phyloP scores from a whole-genome alignment of 2,797 vertebrate species.

The Danio albolineatus region DNA sequence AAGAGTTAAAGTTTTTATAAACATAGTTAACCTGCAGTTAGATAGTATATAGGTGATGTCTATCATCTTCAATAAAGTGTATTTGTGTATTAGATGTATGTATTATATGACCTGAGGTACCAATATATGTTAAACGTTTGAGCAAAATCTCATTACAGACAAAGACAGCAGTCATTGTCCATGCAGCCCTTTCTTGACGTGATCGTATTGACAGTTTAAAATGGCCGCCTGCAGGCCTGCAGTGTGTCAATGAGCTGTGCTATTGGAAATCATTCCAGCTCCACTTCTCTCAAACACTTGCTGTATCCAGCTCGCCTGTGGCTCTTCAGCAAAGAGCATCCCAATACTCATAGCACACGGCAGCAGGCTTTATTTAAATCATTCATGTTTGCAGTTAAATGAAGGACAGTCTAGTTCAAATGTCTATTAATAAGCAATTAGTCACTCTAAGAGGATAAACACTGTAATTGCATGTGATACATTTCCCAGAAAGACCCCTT shows the following conservation, averaged over 20 bases:
- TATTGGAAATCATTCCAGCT: conserved; percentile 76
- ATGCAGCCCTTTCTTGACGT: conserved; percentile 44
- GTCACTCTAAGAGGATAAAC: neutral
- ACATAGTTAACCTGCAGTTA: too few species aligned
- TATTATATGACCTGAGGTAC: neutral
- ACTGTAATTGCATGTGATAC: neutral
- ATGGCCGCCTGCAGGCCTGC: conserved; percentile 64
- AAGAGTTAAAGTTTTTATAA: too few species aligned
- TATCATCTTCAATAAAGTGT: too few species aligned
- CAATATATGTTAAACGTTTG: neutral
- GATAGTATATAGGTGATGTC: too few species aligned
- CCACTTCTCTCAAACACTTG: conserved; percentile 71
- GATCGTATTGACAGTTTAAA: conserved; percentile 65
- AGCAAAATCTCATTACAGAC: conserved; percentile 30
- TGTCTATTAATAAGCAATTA: conserved; percentile 2
- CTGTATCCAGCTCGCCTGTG: conserved; percentile 62
- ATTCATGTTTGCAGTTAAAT: conserved; percentile 20
- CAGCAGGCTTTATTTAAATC: conserved; percentile 17
- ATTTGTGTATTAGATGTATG: neutral
- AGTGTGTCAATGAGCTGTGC: conserved; percentile 62
- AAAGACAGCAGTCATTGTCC: conserved; percentile 44
- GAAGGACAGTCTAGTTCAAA: neutral
- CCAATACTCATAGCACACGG: conserved; percentile 31
- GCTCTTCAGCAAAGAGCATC: conserved; percentile 56
- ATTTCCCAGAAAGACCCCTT: neutral